A percentile compares a stretch with the other conserved stretches of the same genome.
These are phyloP conservation scores for Leucoraja ocellata DNA, from an alignment of 2,797 vertebrate genomes.

Conservation along the genomic window DNA sequence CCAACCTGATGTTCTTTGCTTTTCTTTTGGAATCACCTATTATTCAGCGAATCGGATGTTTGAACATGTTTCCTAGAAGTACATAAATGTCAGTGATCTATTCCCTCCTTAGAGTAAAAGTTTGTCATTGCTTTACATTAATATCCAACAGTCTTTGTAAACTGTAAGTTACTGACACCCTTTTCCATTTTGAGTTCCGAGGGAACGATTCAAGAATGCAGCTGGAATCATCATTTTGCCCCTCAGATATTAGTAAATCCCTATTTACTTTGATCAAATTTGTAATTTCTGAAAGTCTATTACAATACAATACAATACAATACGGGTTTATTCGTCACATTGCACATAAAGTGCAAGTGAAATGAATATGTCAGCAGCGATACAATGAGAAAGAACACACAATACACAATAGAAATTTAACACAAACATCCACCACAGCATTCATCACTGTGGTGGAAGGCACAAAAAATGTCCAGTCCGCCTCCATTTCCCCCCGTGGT, in stretches of 20 bases:
- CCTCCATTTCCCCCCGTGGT: too few species aligned
- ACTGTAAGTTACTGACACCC: constrained; percentile 12
- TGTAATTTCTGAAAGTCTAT: neutral
- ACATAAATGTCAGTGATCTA: neutral
- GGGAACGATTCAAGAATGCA: constrained; percentile 2
- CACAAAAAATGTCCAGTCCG: too few species aligned
- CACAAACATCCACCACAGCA: too few species aligned
- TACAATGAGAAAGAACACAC: too few species aligned
- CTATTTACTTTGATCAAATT: neutral
- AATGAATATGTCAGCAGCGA: too few species aligned
- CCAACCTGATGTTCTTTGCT: neutral
- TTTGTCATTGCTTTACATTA: constrained; percentile 30
- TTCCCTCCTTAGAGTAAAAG: neutral
- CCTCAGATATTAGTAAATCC: neutral
- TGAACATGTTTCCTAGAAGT: neutral
- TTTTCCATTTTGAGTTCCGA: constrained; percentile 15
- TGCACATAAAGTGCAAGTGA: too few species aligned
- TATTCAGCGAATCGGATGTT: neutral
- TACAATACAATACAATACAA: neutral
- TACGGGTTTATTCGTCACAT: too few species aligned
- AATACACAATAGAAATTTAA: too few species aligned
- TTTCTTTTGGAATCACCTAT: neutral
- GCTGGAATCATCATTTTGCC: constrained; percentile 1
- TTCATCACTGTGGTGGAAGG: too few species aligned
- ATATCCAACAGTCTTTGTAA: neutral